Base-by-base conservation (phyloP, 2,113 vertebrate genomes). In the Cyprinodon variegatus region DNA sequence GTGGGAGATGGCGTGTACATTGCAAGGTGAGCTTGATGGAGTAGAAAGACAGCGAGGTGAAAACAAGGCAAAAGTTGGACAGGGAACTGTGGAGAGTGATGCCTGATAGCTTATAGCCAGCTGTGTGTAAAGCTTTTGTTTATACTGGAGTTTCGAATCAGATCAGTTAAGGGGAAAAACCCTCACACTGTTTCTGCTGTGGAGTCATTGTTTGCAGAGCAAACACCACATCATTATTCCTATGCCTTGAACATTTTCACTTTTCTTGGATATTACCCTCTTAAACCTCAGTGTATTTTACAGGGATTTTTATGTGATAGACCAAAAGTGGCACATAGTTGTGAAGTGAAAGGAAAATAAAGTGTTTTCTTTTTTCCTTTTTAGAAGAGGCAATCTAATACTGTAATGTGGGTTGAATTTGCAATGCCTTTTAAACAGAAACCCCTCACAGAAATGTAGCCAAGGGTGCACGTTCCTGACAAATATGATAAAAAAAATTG, bases 91-190 rank as follows among this genome's bases (percentile, higher is more conserved):
- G 64, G 50, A 68, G 69, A 63, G 62, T 29, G 81, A 89, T 74
- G 66, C 48, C 64, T 72, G 46, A 64, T 37, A 68, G 64, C 65
- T 69, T 70, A 74, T 11, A 60, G 65, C 68, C 73, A 66, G 82
- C 90, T 87, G 85, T 15, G 77, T 77, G 76, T 45, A 74, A 84
- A 80, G 79, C 69, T 83, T 73, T 73, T 81, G 78, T 90, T 87
- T 74, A 62, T 38, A 74, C 50, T 50, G 65, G 64, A 74, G 71
- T 72, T 85, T 84, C 38, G 68, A 74, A 78, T 79, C 71, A 77
- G 68, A 85, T 71, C 72, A 76, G 76, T 11, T n/a, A 38, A 20
- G 75, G 79, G 74, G 50, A 72, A 61, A 70, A 61, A 70, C 48
- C 17, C 39, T 17, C 14, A 22, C 0, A 43, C 22, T 65, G 66